Evolutionary conservation across 2,888 invertebrate genomes (phyloP), one percentile per base, ranked within the genome.

Genomic region (Mesorhabditis belari): DNA sequence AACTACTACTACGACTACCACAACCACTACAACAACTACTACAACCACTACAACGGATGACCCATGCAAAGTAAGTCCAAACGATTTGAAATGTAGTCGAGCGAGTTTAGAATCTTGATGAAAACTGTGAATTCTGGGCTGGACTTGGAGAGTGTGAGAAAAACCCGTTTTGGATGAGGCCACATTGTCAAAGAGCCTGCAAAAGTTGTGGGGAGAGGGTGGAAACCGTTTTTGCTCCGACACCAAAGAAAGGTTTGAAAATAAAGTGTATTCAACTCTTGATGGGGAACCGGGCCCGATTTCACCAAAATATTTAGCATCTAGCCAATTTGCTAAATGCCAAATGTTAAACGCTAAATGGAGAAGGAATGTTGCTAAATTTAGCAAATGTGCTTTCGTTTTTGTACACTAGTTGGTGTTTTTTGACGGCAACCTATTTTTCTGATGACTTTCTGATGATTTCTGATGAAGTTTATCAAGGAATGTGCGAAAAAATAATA

Each of bases 91-190:
- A 35, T 35, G 44, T n/a, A 17, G 44, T 35, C n/a, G 44, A 35
- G n/a, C 44, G 44, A 35, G 12, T 35, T 35, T n/a, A 35, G 44
- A 35, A 73, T 58, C 57, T 65, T 50, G 56, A 69, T 27, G 57
- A 59, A 3, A 61, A 74, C 57, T 79, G 79, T 55, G 53, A 61
- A 6, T 80, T 79, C 61, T 79, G 79, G 79, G 68, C 75, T 3
- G 63, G 62, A 5, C 49, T 74, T 24, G 77, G 77, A 17, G 77
- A 79, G 63, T 77, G 75, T 57, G 58, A 62, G 49, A 65, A 58
- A 29, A 74, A 77, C 53, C 78, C 78, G 0, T 79, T 74, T 61
- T 79, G 74, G 70, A 79, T 79, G 79, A 63, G 76, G 5, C 76
- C 77, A 6, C 71, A 76, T 58, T 79, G 79, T 29, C 79, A 77